Base-by-base conservation (phyloP, 2,113 vertebrate genomes). In the Urocolius indicus region DNA sequence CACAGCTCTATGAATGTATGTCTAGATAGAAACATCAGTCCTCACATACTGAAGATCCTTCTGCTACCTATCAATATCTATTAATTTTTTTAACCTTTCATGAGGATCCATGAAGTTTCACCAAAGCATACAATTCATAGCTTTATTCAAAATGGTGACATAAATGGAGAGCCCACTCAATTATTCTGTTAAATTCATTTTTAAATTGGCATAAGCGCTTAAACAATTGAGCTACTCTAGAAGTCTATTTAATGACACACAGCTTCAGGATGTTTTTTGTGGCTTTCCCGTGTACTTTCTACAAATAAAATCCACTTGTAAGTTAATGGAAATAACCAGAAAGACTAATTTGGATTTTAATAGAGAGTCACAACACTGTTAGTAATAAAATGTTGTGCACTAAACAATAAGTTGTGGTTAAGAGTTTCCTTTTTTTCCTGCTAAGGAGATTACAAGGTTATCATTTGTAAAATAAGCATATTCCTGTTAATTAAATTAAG, bases 391-490 rank as follows among this genome's bases (percentile, higher is more conserved):
- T 13, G 11, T 41, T 34, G 45, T 1, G 7, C 58, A 63, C 52
- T 8, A 16, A 77, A 78, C 30, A 81, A 38, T 4, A 82, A 10
- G 7, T 9, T 16, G 49, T n/a, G 43, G 43, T 77, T n/a, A 59
- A 76, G 89, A 52, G 4, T 0, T 27, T 84, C 29, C 7, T 52
- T 66, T 52, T 67, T 75, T 30, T 20, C 41, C 80, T 46, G 19
- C 69, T 90, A 74, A 75, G 68, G 86, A 91, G 94, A 87, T 91
- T 92, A 88, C 93, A 96, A 96, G 94, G 69, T 95, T 79, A 91
- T 97, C 84, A 97, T 97, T 96, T 97, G 97, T 97, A 97, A 98
- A 98, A 97, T 83, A 85, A 30, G 83, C 79, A 71, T 87, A 85
- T 97, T 93, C 90, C 84, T 13, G 95, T 95, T 97, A 97, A 97